Evolutionary conservation across 2,888 invertebrate genomes (phyloP), one percentile per base, ranked within the genome.

Genomic region (Aplocera efformata): DNA sequence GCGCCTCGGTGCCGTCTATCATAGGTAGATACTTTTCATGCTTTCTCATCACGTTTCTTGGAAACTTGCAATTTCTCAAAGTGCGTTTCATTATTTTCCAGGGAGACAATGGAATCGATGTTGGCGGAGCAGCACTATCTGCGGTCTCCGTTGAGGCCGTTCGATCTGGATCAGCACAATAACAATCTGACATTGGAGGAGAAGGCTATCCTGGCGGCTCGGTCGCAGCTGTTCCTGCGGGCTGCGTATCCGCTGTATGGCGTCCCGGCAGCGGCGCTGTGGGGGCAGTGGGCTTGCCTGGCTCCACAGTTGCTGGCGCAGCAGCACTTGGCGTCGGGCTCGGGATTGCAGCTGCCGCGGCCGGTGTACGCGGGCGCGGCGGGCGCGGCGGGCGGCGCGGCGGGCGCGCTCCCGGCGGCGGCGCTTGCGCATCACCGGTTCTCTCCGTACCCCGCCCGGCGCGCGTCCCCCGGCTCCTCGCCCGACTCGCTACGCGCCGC

Each of bases 101-200:
- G 96, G 82, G 96, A 96, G 85, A 95, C 95, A 42, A 96, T 96
- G 96, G 96, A 96, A 79, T 93, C 93, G 36, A 94, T 96, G 93
- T 77, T 96, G 63, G 94, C 94, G 27, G 95, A 96, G 68, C 95
- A 96, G 79, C 94, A 95, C 60, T 92, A 95, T 60, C 89, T 95
- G 51, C 92, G 95, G 31, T 92, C 94, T 33, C 94, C 94, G 1
- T 83, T 94, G 57, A 91, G 94, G 33, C 93, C 94, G 23, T 93
- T 94, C 63, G 92, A 91, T 57, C 82, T 94, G 65, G 94, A 95
- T 53, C 90, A 90, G 43, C 91, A 93, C 63, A 92, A 92, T 63
- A 92, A 91, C 65, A 93, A 93, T 58, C 80, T 94, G 29, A 93
- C 93, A 9, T 70, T 94, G 50, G 94, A 94, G 67, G 94, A 94